Evolutionary conservation across 2,113 vertebrate genomes (phyloP).

Genomic region (Lagopus muta): DNA sequence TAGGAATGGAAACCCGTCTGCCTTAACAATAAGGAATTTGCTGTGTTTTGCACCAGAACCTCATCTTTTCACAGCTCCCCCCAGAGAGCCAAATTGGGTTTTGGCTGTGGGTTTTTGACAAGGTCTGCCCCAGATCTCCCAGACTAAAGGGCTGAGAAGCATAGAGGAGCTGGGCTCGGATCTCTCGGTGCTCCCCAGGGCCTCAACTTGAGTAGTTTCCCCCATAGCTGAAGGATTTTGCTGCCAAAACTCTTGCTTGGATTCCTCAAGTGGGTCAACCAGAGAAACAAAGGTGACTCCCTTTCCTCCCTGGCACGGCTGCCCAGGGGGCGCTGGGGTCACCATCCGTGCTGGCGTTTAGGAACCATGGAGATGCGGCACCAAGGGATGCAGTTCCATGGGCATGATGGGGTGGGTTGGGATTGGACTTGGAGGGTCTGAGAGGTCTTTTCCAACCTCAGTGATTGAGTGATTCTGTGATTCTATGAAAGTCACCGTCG

Average conservation of each 20-base stretch:
- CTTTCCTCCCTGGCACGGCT: neutral
- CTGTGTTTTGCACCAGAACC: conserved; percentile 10
- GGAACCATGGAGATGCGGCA: no score
- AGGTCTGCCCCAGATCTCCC: neutral
- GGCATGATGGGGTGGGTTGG: no score
- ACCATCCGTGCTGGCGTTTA: no score
- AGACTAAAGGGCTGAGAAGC: neutral
- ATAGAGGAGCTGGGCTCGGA: neutral
- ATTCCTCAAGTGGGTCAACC: neutral
- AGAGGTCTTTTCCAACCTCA: no score
- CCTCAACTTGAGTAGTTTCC: neutral
- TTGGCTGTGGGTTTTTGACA: neutral
- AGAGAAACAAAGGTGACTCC: neutral
- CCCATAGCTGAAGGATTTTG: neutral
- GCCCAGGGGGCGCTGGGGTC: no score
- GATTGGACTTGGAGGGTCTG: no score
- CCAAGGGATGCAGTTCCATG: no score
- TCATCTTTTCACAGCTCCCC: neutral
- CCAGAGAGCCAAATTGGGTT: neutral
- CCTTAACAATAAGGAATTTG: neutral
- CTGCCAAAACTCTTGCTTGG: neutral
- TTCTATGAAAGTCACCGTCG: no score
- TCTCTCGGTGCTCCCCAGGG: neutral
- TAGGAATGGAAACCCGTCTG: conserved; percentile 52
- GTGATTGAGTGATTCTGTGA: no score